Conservation (phyloP, 2,888 invertebrate species). For the Ornithoptera priamus region DNA sequence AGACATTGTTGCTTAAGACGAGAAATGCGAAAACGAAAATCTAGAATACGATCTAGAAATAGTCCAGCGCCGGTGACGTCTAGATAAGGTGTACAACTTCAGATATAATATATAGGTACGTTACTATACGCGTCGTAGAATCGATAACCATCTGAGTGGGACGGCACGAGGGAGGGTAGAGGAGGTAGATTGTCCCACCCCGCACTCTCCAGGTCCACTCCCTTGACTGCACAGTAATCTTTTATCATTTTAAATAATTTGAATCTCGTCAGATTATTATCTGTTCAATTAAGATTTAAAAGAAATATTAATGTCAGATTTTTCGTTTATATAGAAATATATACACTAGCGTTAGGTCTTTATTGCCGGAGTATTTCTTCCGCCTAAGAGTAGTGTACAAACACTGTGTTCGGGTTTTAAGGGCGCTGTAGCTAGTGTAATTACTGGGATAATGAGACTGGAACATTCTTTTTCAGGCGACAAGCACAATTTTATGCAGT, state of each 20-base stretch:
- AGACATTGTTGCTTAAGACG: neutral
- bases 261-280: slow-evolving; percentile 17
- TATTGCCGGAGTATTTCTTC: too few relatives aligned
- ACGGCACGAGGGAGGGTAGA: neutral
- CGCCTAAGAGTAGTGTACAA: neutral
- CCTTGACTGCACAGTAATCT: slow-evolving; percentile 13
- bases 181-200: neutral
- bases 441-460: too few relatives aligned
- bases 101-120: slow-evolving; percentile 2
- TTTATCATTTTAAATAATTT: slow-evolving; percentile 25
- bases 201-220: neutral
- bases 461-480: too few relatives aligned
- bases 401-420: neutral
- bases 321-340: too few relatives aligned
- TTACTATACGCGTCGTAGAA: slow-evolving; percentile 18
- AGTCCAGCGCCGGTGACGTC: neutral
- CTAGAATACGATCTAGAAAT: slow-evolving; percentile 17
- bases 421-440: too few relatives aligned
- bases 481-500: too few relatives aligned
- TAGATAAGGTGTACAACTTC: neutral
- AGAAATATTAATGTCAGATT: slow-evolving; percentile 12
- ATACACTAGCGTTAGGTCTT: too few relatives aligned
- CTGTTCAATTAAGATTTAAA: slow-evolving; percentile 17
- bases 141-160: slow-evolving; percentile 21
- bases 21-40: slow-evolving; percentile 1